Evolutionary conservation across 2,797 vertebrate species (phyloP), one percentile per base, ranked within the genome.

Genomic region (Sebastes reedi): DNA sequence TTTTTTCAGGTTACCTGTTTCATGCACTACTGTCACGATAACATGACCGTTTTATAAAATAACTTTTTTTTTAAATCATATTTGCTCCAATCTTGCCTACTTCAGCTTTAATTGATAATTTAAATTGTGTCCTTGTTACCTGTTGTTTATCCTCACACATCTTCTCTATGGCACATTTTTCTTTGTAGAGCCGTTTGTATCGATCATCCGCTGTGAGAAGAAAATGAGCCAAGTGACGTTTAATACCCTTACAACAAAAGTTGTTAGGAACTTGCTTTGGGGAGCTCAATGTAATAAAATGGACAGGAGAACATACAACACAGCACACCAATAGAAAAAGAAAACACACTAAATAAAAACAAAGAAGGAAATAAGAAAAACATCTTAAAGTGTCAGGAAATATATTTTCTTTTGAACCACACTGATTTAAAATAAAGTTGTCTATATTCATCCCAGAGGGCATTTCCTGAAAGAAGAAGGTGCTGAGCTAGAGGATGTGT

Each of bases 91-190:
- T 42, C 39, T 42, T 0, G 39, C 39, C 39, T 42, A 0, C 0
- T 42, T 42, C 39, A 42, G 39, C 39, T 42, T 42, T 34, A 2
- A 76, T 46, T 8, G 12, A 30, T 2, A 1, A n/a, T 25, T 27
- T 13, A 5, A 22, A 32, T 8, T 6, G 1, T 24, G 8, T 54
- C 14, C 13, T 60, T 0, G 4, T 61, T 93, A 96, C 96, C 95
- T 95, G 80, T 67, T 96, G 94, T 67, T 95, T 96, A 32, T 95
- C 92, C 24, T 91, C 93, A 75, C 94, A 95, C 27, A 96, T 90
- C 30, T 85, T 88, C 87, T 96, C 95, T 6, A 95, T 10, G 5
- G 88, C 92, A 72, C 89, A 91, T 88, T 95, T 96, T 14, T 95
- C 95, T 75, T 88, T 93, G 82, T 91, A 88, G 10, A 96, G 86